These are phyloP conservation scores for Sebastes iracundus DNA, from an alignment of 2,797 vertebrate genomes.

Conservation along the genomic window DNA sequence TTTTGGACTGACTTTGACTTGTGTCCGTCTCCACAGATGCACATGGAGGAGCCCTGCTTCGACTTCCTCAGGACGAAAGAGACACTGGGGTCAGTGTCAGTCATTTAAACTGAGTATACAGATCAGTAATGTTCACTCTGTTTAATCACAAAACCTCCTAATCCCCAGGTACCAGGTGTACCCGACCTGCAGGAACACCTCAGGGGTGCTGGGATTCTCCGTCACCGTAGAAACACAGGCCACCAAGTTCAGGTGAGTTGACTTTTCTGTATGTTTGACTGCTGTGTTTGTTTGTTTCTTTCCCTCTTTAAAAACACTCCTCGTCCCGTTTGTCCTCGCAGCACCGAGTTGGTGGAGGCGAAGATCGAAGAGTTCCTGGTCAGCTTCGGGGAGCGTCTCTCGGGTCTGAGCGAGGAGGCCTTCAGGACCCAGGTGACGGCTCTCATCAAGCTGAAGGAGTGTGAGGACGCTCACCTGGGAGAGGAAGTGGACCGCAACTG, in stretches of 20 bases:
- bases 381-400: slow-evolving; percentile 88
- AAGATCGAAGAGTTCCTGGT: slow-evolving; percentile 95
- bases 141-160: not conserved
- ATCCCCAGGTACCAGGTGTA: slow-evolving; percentile 91
- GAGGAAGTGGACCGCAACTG: slow-evolving; percentile 97
- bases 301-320: not conserved
- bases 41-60: slow-evolving; percentile 97
- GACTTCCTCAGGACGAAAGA: slow-evolving; percentile 96
- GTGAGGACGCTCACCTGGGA: slow-evolving; percentile 93
- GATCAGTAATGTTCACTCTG: not conserved
- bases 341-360: slow-evolving; percentile 91
- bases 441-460: slow-evolving; percentile 94
- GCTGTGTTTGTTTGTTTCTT: not conserved
- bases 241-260: slow-evolving; percentile 92
- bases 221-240: slow-evolving; percentile 95
- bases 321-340: slow-evolving; percentile 37
- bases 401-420: slow-evolving; percentile 87
- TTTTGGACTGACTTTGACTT: not conserved
- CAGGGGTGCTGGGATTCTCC: slow-evolving; percentile 94
- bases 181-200: slow-evolving; percentile 94
- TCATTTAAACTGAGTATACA: not conserved
- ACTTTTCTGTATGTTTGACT: too few species aligned
- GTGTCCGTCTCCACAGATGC: slow-evolving; percentile 84
- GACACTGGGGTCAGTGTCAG: slow-evolving; percentile 86
- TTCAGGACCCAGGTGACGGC: slow-evolving; percentile 92